These are phyloP conservation scores for Gandaritis pyraliata DNA, from an alignment of 2,888 invertebrate species.

Conservation along the genomic window DNA sequence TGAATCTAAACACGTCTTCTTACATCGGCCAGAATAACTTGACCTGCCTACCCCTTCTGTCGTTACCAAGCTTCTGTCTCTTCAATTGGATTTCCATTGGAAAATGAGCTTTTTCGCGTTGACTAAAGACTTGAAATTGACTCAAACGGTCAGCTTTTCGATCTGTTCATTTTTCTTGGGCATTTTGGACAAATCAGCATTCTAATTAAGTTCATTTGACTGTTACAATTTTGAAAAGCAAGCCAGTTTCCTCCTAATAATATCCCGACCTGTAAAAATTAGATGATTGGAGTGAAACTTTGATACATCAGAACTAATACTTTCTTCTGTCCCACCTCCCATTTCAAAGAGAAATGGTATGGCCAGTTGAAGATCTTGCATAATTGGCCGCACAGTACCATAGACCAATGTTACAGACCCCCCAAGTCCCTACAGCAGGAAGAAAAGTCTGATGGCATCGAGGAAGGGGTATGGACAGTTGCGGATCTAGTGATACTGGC, in stretches of 20 bases:
- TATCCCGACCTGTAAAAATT: not conserved
- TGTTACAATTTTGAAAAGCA: no score
- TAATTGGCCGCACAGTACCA: constrained; percentile 8
- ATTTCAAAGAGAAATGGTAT: constrained; percentile 19
- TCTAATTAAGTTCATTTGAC: no score
- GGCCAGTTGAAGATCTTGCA: constrained; percentile 7
- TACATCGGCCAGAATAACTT: constrained; percentile 48
- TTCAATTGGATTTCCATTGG: not conserved
- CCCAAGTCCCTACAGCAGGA: constrained; percentile 6
- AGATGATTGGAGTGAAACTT: constrained; percentile 1
- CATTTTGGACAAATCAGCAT: no score
- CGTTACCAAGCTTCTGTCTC: not conserved
- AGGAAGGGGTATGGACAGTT: constrained; percentile 2
- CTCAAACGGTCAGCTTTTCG: no score
- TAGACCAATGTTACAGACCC: constrained; percentile 21
- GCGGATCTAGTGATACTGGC: constrained; percentile 47
- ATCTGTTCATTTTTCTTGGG: no score
- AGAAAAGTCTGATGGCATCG: not conserved
- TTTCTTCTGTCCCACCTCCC: not conserved
- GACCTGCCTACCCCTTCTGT: constrained; percentile 43
- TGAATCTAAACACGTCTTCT: constrained; percentile 76
- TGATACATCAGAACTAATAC: not conserved
- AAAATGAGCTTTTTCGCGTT: not conserved
- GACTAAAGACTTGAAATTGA: not conserved
- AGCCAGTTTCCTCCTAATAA: no score